Percentiles rank a stretch among this genome's conserved stretches.
Evolutionary conservation across 1,140 invertebrate genomes (phyloP).

Genomic region (Dufourea novaeangliae): DNA sequence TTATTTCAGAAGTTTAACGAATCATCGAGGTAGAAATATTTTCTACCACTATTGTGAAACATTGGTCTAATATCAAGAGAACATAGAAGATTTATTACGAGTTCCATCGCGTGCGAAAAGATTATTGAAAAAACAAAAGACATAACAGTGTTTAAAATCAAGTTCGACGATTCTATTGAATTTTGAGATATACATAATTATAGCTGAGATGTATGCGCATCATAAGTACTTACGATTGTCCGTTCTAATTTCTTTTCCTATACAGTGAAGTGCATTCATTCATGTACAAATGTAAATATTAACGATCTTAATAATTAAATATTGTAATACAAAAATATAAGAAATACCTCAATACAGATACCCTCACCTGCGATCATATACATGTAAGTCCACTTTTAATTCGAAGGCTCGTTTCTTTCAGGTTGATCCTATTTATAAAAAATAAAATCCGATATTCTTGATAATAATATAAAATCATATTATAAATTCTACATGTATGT

Average conservation of each 20-base stretch:
- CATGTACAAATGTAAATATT: constrained; percentile 81
- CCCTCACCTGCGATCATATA: neutral
- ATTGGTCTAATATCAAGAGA: neutral
- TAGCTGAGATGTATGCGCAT: constrained; percentile 14
- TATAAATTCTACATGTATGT: no score
- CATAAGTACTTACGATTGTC: constrained; percentile 62
- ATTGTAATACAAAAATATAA: constrained; percentile 65
- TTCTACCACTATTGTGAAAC: constrained; percentile 13
- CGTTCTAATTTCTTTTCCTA: constrained; percentile 58
- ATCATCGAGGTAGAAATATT: constrained; percentile 40
- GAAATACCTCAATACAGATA: constrained; percentile 10
- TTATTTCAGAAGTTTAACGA: constrained; percentile 40
- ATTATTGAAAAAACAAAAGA: neutral
- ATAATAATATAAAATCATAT: neutral
- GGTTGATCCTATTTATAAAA: neutral
- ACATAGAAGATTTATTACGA: neutral
- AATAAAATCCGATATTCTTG: neutral
- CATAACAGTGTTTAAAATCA: neutral
- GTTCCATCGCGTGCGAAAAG: neutral
- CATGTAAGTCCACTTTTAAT: neutral
- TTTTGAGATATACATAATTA: neutral
- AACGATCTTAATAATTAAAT: constrained; percentile 69
- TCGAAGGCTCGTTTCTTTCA: neutral
- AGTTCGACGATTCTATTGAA: constrained; percentile 15
- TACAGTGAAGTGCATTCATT: constrained; percentile 55